Evolutionary conservation across 1,140 invertebrate species (phyloP), one percentile per base, ranked within the genome.

Genomic region (Drosophila teissieri): DNA sequence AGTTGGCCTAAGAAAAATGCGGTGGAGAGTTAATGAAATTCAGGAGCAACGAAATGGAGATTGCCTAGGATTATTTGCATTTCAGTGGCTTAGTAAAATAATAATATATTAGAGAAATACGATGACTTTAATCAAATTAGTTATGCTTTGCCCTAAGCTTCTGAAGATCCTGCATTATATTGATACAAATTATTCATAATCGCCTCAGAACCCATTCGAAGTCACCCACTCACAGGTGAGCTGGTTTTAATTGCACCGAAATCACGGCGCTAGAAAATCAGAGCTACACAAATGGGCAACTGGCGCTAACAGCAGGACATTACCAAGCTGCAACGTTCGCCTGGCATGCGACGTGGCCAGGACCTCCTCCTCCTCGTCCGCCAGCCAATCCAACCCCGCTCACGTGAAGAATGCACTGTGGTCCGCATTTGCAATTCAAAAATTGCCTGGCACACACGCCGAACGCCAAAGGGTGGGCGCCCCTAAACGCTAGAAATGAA

Each of bases 221-320:
- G 11, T 7, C 36, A 19, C 19, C 7, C n/a, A 5, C 11, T 27
- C 10, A 19, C 24, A 48, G 40, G 49, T 22, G 14, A 36, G n/a
- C 70, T 44, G 37, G 24, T 22, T 64, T 63, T 74, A 74, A 74
- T 65, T 74, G 45, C 51, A 37, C 39, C n/a, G 17, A 52, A 73
- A 73, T 60, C 54, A 45, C 24, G 39, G 31, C 52, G 34, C 3
- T 56, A 6, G 27, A 48, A 40, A 57, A 17, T 36, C 17, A 10
- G 40, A 55, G 49, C 10, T 39, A 44, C 49, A 31, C 58, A 53
- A 64, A 64, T 46, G 65, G 57, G 51, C 58, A 70, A 70, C 58
- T 62, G 40, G 44, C 73, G 60, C 72, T 65, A 75, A 75, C 70
- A 75, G 60, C 73, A 65, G 73, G 72, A 75, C 73, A 75, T 75